Percentiles rank a stretch among this genome's conserved stretches.
phyloP scores from a whole-genome alignment of 2,113 vertebrate species.

The Bucco capensis region DNA sequence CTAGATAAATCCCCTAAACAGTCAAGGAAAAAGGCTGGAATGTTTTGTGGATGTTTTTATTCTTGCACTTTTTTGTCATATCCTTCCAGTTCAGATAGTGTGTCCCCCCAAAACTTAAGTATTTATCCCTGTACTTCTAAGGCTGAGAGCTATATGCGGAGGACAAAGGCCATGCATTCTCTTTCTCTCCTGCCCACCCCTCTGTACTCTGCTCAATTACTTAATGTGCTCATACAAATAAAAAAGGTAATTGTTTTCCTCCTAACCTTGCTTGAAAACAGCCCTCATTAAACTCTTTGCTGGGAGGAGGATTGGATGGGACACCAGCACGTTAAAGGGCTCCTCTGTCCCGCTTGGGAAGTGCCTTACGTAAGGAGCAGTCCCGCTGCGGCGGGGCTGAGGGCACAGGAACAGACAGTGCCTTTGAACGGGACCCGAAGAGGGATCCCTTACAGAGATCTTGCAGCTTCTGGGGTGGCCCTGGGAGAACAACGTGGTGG shows the following conservation, averaged over 20 bases:
- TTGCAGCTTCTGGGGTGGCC: neutral
- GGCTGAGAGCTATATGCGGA: neutral
- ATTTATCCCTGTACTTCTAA: neutral
- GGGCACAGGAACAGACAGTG: accelerated
- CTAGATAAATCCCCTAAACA: neutral
- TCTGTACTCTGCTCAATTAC: neutral
- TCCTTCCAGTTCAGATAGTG: neutral
- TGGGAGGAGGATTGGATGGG: neutral
- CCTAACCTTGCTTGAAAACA: neutral
- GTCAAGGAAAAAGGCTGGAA: neutral
- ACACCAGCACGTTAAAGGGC: neutral
- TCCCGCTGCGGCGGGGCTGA: accelerated
- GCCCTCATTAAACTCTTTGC: constrained; percentile 14
- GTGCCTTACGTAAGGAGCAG: neutral
- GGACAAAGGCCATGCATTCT: neutral
- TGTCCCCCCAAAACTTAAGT: neutral
- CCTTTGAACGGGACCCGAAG: neutral
- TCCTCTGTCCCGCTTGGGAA: neutral
- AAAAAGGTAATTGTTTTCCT: constrained; percentile 23
- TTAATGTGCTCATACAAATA: neutral
- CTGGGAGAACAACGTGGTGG: neutral
- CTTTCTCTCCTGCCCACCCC: neutral
- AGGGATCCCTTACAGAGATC: neutral
- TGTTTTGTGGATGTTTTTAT: neutral
- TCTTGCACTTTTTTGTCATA: neutral